Evolutionary conservation across 2,797 vertebrate species (phyloP).

Genomic region (Neosalanx taihuensis): DNA sequence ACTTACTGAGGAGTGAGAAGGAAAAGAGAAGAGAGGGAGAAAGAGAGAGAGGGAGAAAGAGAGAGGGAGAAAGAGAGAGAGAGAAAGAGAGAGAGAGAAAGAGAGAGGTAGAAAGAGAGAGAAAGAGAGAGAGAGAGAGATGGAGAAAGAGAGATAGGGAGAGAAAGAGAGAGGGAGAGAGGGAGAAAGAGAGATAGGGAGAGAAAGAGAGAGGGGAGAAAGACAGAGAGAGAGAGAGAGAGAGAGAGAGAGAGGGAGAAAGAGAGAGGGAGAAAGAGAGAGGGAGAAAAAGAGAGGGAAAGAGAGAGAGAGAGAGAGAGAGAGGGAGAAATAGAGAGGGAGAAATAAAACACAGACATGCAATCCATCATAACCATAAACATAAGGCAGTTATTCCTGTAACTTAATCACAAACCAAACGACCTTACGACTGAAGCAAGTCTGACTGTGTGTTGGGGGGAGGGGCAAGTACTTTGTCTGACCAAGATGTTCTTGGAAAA

Average conservation of each 20-base stretch:
- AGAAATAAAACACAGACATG: conserved; percentile 19
- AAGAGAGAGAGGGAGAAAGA: not conserved
- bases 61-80: not conserved
- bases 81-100: conserved; percentile 6
- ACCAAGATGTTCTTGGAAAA: no score
- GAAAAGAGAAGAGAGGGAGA: not conserved
- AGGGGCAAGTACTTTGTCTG: not conserved
- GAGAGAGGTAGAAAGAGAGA: conserved; percentile 44
- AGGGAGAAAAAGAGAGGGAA: not conserved
- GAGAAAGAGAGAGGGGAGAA: conserved; percentile 17
- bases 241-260: not conserved
- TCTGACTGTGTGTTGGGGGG: not conserved
- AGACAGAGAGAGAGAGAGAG: not conserved
- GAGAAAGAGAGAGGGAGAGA: conserved; percentile 36
- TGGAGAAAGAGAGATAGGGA: conserved; percentile 1
- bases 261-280: not conserved
- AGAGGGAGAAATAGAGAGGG: conserved; percentile 47
- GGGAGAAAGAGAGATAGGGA: conserved; percentile 47
- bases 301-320: conserved; percentile 36
- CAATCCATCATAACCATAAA: conserved; percentile 73
- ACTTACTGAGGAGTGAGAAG: not conserved
- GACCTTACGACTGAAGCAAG: not conserved
- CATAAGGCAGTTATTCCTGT: conserved; percentile 61
- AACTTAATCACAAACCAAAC: conserved; percentile 10
- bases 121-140: conserved; percentile 44